phyloP scores from a whole-genome alignment of 2,113 vertebrate species.

The Corvus hawaiiensis region DNA sequence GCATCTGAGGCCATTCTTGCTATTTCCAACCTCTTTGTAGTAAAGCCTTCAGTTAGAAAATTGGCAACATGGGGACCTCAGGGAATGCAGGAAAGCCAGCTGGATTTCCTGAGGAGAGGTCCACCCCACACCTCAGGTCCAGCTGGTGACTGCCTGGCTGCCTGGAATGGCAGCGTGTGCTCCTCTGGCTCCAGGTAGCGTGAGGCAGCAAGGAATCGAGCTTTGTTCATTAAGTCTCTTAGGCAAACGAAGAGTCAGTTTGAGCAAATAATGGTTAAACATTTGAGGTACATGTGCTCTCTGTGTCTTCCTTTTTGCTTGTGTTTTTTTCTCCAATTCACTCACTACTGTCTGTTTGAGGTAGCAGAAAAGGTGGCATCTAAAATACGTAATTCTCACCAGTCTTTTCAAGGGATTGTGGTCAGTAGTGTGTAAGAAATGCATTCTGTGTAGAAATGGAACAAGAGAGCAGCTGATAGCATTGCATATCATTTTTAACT shows the following conservation, averaged over 20 bases:
- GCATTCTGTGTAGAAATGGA: neutral
- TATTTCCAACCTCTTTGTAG: neutral
- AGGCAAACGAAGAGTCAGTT: neutral
- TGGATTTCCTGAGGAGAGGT: neutral
- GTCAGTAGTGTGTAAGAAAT: neutral
- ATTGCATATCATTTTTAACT: neutral
- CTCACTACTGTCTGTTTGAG: neutral
- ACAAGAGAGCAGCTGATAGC: neutral
- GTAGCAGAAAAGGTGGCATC: neutral
- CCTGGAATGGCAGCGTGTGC: rapidly evolving
- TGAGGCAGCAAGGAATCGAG: neutral
- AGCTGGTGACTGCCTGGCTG: neutral
- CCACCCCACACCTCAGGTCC: rapidly evolving
- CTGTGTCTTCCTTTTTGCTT: neutral
- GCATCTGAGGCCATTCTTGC: neutral
- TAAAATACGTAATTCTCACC: neutral
- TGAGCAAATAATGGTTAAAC: neutral
- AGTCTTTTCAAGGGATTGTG: neutral
- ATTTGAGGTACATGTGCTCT: neutral
- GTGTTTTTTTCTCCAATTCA: neutral
- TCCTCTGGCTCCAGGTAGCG: neutral
- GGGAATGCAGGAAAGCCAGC: neutral
- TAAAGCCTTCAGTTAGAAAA: neutral
- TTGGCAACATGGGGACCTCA: neutral
- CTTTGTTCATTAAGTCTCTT: neutral